Base-by-base conservation (phyloP, 2,113 vertebrate genomes). In the Bubo bubo region DNA sequence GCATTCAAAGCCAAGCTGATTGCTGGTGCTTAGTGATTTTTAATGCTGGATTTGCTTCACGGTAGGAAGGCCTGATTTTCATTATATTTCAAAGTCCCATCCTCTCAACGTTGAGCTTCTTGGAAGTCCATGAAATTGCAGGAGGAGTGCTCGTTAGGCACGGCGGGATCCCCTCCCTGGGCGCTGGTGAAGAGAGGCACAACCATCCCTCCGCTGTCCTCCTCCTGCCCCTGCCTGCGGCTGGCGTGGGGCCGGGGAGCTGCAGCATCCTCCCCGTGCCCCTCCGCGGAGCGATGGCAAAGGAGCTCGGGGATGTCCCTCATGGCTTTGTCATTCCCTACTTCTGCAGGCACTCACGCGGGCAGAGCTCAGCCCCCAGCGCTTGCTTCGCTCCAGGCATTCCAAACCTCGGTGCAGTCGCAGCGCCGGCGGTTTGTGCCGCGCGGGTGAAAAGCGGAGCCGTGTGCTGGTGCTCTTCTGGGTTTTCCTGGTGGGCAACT, bases 191-290 rank as follows among this genome's bases (percentile, higher is more conserved):
- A 27, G 35, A 37, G 32, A 21, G 32, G 34, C 37, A 41, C 37
- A 34, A 7, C 10, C 1, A 2, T 7, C 12, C 41, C 77, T 64
- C 45, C 1, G 9, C 26, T 24, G 50, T 49, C n/a, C 43, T 53
- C 37, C 28, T 64, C 49, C 10, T 39, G 39, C 39, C 3, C 1
- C 19, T n/a, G 27, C 23, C 2, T 18, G 15, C 43, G 1, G 45
- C 45, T 84, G 0, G 0, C 0, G 0, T 4, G 8, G 34, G 66
- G 37, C 32, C 0, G 1, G 55, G 14, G n/a, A 50, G 10, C 26
- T 4, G 2, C 49, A 35, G 41, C 63, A 52, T 70, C 55, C 13
- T 58, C 58, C 23, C 26, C 1, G 0, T 1, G 0, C 66, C 24
- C 28, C 59, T 24, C 59, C 3, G 1, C 41, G 53, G 66, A 73